Percentiles rank a stretch among this genome's conserved stretches.
Evolutionary conservation across 35 echinoderm and acorn worm species (phyloP).

Genomic region (Heliocidaris tuberculata): DNA sequence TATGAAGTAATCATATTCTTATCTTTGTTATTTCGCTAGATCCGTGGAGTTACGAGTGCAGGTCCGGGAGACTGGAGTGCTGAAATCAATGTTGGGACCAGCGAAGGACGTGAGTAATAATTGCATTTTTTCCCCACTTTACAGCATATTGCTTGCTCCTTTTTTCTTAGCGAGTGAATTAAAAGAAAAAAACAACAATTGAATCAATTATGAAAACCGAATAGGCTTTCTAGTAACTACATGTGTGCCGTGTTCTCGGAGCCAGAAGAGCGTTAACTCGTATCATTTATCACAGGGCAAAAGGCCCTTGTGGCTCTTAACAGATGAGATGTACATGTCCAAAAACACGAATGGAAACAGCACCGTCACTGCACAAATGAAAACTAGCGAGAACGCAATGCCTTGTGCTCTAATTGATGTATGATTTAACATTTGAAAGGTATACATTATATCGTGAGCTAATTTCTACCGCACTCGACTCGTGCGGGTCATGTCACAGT

Average conservation of each 20-base stretch:
- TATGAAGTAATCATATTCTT: neutral
- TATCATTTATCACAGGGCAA: no score
- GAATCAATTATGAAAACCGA: neutral
- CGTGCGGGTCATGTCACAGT: neutral
- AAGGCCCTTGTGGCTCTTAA: no score
- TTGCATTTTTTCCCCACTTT: neutral
- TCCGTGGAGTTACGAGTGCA: conserved; percentile 28
- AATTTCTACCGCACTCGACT: neutral
- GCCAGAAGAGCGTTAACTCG: no score
- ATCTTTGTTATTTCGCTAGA: neutral
- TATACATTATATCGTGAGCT: neutral
- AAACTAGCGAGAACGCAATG: neutral
- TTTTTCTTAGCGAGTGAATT: neutral
- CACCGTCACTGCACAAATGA: no score
- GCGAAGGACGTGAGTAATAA: conserved; percentile 40
- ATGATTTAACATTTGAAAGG: neutral
- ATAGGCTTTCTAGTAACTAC: neutral
- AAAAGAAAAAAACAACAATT: neutral
- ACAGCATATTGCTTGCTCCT: neutral
- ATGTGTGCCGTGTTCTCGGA: no score
- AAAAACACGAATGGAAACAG: no score
- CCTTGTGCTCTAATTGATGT: neutral
- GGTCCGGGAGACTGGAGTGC: conserved; percentile 34
- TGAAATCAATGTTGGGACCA: conserved; percentile 34
- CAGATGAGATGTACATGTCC: no score